Conservation (phyloP, 2,113 vertebrate genomes). For the Dryoscopus gambensis region DNA sequence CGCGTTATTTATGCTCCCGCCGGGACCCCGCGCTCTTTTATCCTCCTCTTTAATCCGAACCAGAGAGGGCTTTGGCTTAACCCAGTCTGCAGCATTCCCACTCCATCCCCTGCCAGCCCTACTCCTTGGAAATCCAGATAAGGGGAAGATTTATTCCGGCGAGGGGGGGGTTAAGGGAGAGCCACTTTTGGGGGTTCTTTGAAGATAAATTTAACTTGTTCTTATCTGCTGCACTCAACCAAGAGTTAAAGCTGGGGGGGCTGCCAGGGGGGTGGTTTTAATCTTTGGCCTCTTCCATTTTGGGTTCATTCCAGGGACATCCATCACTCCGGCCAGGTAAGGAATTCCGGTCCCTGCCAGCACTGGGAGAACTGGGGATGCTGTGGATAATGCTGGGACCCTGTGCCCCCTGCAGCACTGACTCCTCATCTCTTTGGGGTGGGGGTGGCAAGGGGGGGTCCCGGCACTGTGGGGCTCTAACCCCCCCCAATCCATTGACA, state of each 20-base stretch:
- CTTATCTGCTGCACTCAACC: slow-evolving; percentile 57
- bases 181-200: slow-evolving; percentile 52
- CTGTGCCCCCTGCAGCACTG: fast-evolving
- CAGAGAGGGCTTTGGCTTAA: slow-evolving; percentile 42
- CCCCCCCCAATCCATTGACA: neutral
- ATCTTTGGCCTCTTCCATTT: slow-evolving; percentile 6
- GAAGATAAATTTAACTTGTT: slow-evolving; percentile 61
- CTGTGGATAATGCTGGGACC: neutral
- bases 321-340: neutral
- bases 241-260: neutral
- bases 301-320: neutral
- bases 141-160: slow-evolving; percentile 47
- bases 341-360: neutral
- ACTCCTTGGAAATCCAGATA: slow-evolving; percentile 49
- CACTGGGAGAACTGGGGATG: neutral
- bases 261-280: neutral
- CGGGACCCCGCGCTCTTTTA: slow-evolving; percentile 37
- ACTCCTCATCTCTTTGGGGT: neutral
- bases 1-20: slow-evolving; percentile 23
- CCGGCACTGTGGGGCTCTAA: fast-evolving
- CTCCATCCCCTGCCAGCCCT: neutral
- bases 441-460: neutral
- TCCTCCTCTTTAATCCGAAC: slow-evolving; percentile 58
- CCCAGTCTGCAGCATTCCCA: neutral
- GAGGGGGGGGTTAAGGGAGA: slow-evolving; percentile 17